Base-by-base conservation (phyloP, 2,113 vertebrate species). In the Alces alces region DNA sequence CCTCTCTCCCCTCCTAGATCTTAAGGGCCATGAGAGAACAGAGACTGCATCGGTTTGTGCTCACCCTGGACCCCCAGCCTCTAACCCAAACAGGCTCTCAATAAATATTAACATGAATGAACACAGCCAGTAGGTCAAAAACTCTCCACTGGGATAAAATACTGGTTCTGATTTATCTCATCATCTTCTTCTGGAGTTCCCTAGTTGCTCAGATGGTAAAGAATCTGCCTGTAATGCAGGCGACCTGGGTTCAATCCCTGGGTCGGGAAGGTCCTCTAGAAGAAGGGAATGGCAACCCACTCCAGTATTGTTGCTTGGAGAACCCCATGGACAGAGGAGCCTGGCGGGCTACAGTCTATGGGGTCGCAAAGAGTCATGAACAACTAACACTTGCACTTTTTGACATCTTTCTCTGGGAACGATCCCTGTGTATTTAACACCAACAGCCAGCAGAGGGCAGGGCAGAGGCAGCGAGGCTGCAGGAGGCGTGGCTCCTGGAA, bases 381-480 rank as follows among this genome's bases (percentile, higher is more conserved):
- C 66, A 73, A 73, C n/a, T 23, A 13, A 39, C 21, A 73, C 27
- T 60, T 50, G 47, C 11, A 14, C 66, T 39, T 39, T 39, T 36
- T 70, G 78, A 9, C 14, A 3, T 19, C 57, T 30, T 30, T 7
- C 39, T 70, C 89, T 80, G 52, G 16, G 60, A 80, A 55, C 16
- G 28, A 64, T 4, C 21, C 25, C 86, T 73, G 27, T 45, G 79
- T 61, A 89, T 11, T 54, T 96, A 43, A 92, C 47, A 84, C 70
- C 84, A 79, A 19, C 6, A 61, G 91, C 93, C 97, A 91, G 94
- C 89, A 97, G 93, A 96, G 78, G 97, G 97, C 97, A 95, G 93
- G 16, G 70, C 83, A 57, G 17, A 86, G 25, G 79, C 54, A 47
- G 86, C 19, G 4, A 61, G 0, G 45, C 80, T 0, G 33, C 13